phyloP scores from a whole-genome alignment of 2,797 vertebrate genomes.

The Trachops cirrhosus region DNA sequence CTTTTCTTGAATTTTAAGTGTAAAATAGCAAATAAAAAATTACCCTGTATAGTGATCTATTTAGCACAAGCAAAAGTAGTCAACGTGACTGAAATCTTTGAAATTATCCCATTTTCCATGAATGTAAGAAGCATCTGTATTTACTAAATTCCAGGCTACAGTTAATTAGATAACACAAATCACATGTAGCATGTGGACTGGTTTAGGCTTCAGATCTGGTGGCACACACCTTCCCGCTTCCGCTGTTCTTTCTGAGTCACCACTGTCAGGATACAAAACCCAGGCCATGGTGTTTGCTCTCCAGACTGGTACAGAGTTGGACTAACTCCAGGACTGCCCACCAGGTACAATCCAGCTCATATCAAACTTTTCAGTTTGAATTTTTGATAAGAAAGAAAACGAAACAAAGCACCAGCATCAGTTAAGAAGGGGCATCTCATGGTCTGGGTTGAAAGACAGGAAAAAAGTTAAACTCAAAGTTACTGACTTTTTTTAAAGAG shows the following conservation, averaged over 20 bases:
- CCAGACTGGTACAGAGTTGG: neutral
- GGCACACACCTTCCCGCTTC: neutral
- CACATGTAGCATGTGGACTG: neutral
- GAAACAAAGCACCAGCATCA: neutral
- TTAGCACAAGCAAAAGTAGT: neutral
- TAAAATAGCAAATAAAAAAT: constrained; percentile 42
- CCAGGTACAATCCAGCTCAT: neutral
- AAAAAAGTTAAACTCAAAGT: neutral
- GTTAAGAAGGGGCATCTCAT: neutral
- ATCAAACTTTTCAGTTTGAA: neutral
- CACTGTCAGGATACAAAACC: neutral
- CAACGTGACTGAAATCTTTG: constrained; percentile 25
- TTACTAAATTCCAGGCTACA: neutral
- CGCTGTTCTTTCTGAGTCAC: neutral
- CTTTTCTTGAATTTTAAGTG: constrained; percentile 46
- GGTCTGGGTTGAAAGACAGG: neutral
- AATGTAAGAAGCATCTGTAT: neutral
- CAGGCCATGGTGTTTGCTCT: neutral
- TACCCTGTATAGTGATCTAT: neutral
- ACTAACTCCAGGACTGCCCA: neutral
- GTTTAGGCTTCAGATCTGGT: constrained; percentile 1
- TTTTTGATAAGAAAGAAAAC: neutral
- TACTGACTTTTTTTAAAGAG: neutral
- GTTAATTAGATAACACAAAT: neutral
- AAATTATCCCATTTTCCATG: constrained; percentile 33